Evolutionary conservation across 2,113 vertebrate species (phyloP), one percentile per base, ranked within the genome.

Genomic region (Halichoeres trimaculatus): DNA sequence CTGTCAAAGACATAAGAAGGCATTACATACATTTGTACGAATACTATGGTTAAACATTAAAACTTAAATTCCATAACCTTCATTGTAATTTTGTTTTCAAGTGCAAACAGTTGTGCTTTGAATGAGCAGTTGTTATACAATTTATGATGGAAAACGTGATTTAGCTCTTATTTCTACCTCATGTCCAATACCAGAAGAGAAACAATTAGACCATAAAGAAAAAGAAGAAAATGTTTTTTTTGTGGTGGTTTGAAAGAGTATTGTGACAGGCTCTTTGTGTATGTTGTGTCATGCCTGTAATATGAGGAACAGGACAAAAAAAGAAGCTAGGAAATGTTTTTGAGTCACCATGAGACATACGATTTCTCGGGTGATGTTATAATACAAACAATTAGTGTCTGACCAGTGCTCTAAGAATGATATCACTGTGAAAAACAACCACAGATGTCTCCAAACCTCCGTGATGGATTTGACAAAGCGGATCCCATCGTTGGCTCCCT

Each of bases 401-500:
- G 22, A 61, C 7, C 11, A 35, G 24, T 34, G 20, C 4, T 41
- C 14, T 41, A 41, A 13, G 5, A 16, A 1, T 10, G 2, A 4
- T 57, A 24, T 77, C 10, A 47, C 19, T 57, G 22, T 53, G 13
- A 59, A 63, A 8, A 77, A 45, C 14, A 76, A 59, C 22, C 11
- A 57, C 36, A 23, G 45, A 38, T n/a, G 45, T 40, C 8, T 14
- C 41, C 88, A 90, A 86, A 98, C 98, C 94, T 99, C 98, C 0
- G 95, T 78, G 85, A 98, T 98, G 73, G 96, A 98, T 86, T 95
- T 98, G 81, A 99, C 97, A 56, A 99, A 99, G 57, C 97, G 98
- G 71, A 99, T 97, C 40, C 98, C 98, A 69, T 99, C 97, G 52
- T 95, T 98, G 74, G 95, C 95, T 74, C 97, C 98, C 92, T 99